Evolutionary conservation across 2,113 vertebrate species (phyloP), one percentile per base, ranked within the genome.

Genomic region (Cnemophilus loriae): DNA sequence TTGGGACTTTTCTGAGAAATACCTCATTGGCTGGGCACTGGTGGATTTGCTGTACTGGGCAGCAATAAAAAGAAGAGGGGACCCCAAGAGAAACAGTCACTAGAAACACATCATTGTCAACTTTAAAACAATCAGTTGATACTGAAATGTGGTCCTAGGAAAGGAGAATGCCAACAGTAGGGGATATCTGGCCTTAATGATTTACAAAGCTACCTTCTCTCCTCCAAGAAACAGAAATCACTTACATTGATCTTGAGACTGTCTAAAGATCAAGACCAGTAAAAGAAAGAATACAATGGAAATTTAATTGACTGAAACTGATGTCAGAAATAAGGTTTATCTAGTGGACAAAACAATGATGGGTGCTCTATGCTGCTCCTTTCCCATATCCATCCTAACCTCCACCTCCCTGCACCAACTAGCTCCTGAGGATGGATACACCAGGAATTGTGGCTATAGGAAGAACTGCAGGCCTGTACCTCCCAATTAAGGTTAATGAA

Each of bases 381-480:
- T 93, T 75, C 35, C 33, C 42, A 10, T 16, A 55, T 6, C 23
- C 26, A 70, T 52, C 50, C 52, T 13, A 7, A 10, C 7, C 19
- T 67, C 22, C 52, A 10, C 7, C 19, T 67, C 22, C 52, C 23
- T 19, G 28, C 8, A 4, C 59, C 41, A 55, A n/a, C 52, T 37
- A 67, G 33, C 23, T 71, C 41, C 28, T 41, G 49, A 49, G 35
- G 33, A 13, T 67, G n/a, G 26, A 14, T 57, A 35, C 33, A 16
- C 22, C 2, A 1, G 17, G 22, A 3, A 2, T 8, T 39, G 26
- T 39, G 53, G 28, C 44, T 49, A 10, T 1, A 30, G 35, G 14
- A 60, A 64, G 21, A 68, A 33, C 64, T 37, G 27, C 4, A 55
- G 26, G 5, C 11, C 35, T 61, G 27, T 35, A 57, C 20, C 19